Evolutionary conservation across 2,113 vertebrate genomes (phyloP).

Genomic region (Ceuthmochares aereus): DNA sequence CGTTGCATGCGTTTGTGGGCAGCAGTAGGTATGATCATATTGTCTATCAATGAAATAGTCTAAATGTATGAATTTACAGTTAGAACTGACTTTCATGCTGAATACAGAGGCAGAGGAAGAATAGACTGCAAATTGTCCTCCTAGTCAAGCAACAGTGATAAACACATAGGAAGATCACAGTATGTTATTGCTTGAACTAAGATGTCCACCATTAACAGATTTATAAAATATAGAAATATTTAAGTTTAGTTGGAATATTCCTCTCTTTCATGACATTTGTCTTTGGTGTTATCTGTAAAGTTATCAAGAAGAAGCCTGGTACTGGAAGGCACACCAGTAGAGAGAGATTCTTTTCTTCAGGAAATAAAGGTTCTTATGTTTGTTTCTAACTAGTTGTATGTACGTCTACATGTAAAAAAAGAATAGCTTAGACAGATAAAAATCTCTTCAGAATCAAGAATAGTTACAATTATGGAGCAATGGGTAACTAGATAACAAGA

Average conservation of each 20-base stretch:
- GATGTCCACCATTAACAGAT: background rate
- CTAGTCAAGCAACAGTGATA: background rate
- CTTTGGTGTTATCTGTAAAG: background rate
- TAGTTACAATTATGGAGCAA: background rate
- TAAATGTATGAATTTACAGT: background rate
- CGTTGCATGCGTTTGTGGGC: background rate
- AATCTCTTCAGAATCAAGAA: background rate
- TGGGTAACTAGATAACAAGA: background rate
- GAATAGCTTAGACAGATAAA: background rate
- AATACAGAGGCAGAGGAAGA: background rate
- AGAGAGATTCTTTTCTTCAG: background rate
- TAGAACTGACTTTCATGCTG: fast-evolving
- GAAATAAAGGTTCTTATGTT: background rate
- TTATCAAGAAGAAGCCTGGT: background rate
- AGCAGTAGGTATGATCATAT: background rate
- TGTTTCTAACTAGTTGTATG: background rate
- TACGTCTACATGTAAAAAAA: background rate
- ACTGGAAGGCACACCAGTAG: background rate
- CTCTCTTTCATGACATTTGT: background rate
- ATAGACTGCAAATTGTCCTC: background rate
- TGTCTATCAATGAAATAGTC: background rate
- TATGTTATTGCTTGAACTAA: background rate
- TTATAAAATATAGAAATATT: background rate
- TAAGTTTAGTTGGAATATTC: background rate
- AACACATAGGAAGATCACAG: background rate